Conservation (phyloP, 1,140 invertebrate genomes). For the Drosophila mojavensis region DNA sequence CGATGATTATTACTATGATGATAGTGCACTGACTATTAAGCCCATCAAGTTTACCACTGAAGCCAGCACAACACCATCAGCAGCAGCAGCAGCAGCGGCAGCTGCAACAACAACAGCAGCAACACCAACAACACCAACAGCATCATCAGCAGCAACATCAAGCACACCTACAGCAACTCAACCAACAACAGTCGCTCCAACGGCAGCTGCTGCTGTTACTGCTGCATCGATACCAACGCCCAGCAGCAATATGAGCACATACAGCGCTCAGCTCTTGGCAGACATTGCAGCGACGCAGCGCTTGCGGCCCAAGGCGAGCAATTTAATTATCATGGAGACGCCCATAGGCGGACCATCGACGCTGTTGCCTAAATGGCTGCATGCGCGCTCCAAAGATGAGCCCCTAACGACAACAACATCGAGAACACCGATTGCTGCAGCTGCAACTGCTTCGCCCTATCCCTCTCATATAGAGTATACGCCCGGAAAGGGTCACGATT, state of each 20-base stretch:
- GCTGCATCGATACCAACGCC: background rate
- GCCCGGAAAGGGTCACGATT: conserved; percentile 62
- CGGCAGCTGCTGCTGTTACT: background rate
- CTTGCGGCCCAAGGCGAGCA: conserved; percentile 51
- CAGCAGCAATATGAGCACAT: conserved; percentile 40
- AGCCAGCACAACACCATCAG: conserved; percentile 29
- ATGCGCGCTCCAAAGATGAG: conserved; percentile 57
- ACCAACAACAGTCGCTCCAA: background rate
- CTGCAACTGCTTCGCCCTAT: conserved; percentile 10
- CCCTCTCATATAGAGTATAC: conserved; percentile 61
- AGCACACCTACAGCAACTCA: conserved; percentile 11
- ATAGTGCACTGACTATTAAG: conserved; percentile 77
- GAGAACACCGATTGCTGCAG: background rate
- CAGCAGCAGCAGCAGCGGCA: conserved; percentile 6
- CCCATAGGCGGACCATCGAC: conserved; percentile 44
- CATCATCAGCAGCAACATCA: conserved; percentile 7
- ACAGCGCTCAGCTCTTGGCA: conserved; percentile 57
- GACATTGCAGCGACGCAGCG: conserved; percentile 50
- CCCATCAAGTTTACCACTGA: conserved; percentile 67
- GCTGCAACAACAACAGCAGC: conserved; percentile 4
- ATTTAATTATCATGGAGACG: conserved; percentile 66
- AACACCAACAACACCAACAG: conserved; percentile 4
- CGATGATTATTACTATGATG: conserved; percentile 82
- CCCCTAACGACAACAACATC: conserved; percentile 30
- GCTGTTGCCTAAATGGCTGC: conserved; percentile 32